Conservation (phyloP, 2,888 invertebrate species). For the Apomyelois bistriatella region DNA sequence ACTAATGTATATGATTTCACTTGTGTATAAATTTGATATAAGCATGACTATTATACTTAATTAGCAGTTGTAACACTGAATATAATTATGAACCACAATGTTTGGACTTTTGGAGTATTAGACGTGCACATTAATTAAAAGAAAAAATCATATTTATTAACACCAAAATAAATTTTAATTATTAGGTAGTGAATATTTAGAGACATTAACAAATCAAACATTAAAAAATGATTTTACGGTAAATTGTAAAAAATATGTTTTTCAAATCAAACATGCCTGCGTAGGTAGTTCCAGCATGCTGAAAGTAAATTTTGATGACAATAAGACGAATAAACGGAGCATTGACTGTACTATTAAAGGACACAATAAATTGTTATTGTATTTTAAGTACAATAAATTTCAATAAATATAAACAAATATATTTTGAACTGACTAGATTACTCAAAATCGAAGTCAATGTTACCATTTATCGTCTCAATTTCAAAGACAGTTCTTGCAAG, state of each 20-base stretch:
- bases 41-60: background rate
- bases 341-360: background rate
- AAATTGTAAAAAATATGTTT: background rate
- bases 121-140: background rate
- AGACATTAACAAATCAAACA: conserved; percentile 11
- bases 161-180: background rate
- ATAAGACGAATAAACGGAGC: background rate
- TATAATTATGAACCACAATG: background rate
- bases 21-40: background rate
- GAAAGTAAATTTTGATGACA: background rate
- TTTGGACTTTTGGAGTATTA: background rate
- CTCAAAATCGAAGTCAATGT: background rate
- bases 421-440: background rate
- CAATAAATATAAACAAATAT: no score
- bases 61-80: background rate
- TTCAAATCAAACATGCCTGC: conserved; percentile 7
- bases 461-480: background rate
- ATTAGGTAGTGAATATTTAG: background rate
- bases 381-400: no score
- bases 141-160: background rate
- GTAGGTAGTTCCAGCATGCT: conserved; percentile 12
- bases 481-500: background rate
- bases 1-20: no score
- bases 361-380: no score
- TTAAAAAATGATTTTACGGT: background rate